Percentiles rank a stretch among this genome's conserved stretches.
These are phyloP conservation scores for Pseudanteris insignis DNA, from an alignment of 2,888 invertebrate genomes.

Conservation along the genomic window DNA sequence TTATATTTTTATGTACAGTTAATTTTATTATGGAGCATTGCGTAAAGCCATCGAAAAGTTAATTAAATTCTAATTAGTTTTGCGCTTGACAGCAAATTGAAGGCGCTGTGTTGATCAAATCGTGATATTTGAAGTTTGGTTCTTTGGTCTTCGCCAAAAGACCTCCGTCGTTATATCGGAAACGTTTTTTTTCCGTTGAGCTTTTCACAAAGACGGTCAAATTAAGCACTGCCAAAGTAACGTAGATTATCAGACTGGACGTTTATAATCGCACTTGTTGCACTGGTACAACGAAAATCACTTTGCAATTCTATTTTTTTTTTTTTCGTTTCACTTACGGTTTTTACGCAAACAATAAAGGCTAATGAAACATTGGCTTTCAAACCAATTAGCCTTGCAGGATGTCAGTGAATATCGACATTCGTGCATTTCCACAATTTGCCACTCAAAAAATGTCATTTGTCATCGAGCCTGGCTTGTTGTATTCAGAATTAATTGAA, in stretches of 20 bases:
- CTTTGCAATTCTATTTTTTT: constrained; percentile 4
- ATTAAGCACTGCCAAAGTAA: not conserved
- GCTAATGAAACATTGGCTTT: not conserved
- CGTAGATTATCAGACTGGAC: constrained; percentile 9
- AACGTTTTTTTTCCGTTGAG: constrained; percentile 11
- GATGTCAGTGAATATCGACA: constrained; percentile 1
- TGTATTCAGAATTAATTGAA: constrained; percentile 8
- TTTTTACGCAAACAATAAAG: constrained; percentile 2
- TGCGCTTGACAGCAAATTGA: constrained; percentile 5
- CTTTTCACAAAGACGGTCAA: constrained; percentile 10
- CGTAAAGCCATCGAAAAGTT: not conserved
- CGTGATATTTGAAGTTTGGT: constrained; percentile 9
- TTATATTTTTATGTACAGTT: constrained; percentile 1
- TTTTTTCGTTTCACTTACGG: not conserved
- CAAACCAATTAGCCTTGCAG: constrained; percentile 5
- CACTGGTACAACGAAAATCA: constrained; percentile 9
- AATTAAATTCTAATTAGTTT: constrained; percentile 6
- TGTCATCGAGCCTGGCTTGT: constrained; percentile 10
- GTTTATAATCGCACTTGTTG: constrained; percentile 19
- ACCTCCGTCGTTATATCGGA: constrained; percentile 8
- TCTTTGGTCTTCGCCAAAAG: constrained; percentile 11
- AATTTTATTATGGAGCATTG: constrained; percentile 1
- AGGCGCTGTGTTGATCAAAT: constrained; percentile 6
- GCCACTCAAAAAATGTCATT: constrained; percentile 18
- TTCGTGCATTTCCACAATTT: constrained; percentile 1